A percentile compares a stretch with the other conserved stretches of the same genome.
Evolutionary conservation across 2,797 vertebrate genomes (phyloP).

Genomic region (Ctenosaura bakeri): DNA sequence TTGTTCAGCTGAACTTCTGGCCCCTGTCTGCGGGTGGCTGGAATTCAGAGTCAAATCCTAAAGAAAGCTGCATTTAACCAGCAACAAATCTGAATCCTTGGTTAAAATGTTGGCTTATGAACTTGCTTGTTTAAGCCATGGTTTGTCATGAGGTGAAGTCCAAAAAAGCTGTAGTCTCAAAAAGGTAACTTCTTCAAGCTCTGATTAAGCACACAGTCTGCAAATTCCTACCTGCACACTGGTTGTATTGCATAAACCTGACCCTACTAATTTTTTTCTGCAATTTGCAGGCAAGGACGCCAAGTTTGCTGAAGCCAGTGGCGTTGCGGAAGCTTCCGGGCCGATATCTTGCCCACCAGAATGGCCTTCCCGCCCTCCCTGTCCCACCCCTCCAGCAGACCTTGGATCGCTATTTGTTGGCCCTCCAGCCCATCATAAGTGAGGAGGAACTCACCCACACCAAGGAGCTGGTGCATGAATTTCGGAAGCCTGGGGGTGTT

Average conservation of each 20-base stretch:
- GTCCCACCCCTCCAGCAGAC: conserved; percentile 92
- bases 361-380: conserved; percentile 88
- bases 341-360: conserved; percentile 88
- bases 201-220: too few species aligned
- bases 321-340: conserved; percentile 80
- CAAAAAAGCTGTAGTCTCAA: too few species aligned
- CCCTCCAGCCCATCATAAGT: conserved; percentile 90
- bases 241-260: background rate
- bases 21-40: too few species aligned
- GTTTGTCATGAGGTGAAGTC: too few species aligned
- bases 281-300: conserved; percentile 82
- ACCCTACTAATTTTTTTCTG: conserved; percentile 61
- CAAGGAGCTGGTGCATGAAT: conserved; percentile 86
- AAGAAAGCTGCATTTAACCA: too few species aligned
- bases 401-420: conserved; percentile 87
- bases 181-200: too few species aligned
- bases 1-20: too few species aligned
- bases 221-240: too few species aligned
- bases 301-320: conserved; percentile 83
- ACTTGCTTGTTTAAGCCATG: too few species aligned
- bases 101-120: too few species aligned
- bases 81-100: too few species aligned
- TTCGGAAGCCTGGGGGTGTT: conserved; percentile 86
- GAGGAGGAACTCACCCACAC: conserved; percentile 92
- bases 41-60: too few species aligned